Conservation (phyloP, 2,797 vertebrate species). For the Cryptoblepharus egeriae region DNA sequence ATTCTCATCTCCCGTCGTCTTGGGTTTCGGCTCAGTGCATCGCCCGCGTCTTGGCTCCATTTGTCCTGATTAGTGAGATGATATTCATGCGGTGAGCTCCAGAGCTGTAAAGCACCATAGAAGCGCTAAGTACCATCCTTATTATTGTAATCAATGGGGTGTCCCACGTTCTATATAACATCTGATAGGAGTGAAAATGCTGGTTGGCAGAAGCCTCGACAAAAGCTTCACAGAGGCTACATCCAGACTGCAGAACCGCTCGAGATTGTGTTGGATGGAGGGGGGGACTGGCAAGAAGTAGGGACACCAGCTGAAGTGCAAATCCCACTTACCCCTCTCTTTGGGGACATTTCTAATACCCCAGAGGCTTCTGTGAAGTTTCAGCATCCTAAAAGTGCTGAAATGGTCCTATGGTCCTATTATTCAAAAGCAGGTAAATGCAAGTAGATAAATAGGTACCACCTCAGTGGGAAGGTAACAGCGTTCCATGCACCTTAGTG, state of each 20-base stretch:
- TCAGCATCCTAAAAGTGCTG: too few relatives aligned
- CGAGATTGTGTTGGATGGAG: background rate
- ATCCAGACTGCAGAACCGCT: background rate
- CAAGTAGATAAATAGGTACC: too few relatives aligned
- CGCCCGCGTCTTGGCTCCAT: background rate
- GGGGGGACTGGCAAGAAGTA: background rate
- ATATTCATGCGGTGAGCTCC: background rate
- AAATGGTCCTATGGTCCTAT: too few relatives aligned
- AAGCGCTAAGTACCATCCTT: background rate
- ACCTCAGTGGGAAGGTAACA: too few relatives aligned
- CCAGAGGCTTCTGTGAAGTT: too few relatives aligned
- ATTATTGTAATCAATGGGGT: background rate
- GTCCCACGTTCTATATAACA: background rate
- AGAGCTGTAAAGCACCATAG: background rate
- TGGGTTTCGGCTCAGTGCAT: background rate
- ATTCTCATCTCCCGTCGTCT: background rate
- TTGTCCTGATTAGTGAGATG: slow-evolving; percentile 7
- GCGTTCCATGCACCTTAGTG: too few relatives aligned
- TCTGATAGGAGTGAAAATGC: background rate
- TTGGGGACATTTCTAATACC: too few relatives aligned
- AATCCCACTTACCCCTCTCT: too few relatives aligned
- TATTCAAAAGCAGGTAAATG: too few relatives aligned
- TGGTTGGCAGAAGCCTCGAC: background rate
- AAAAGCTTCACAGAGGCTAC: background rate
- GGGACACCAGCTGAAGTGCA: too few relatives aligned